phyloP scores from a whole-genome alignment of 2,797 vertebrate genomes.

The Karalla daura region DNA sequence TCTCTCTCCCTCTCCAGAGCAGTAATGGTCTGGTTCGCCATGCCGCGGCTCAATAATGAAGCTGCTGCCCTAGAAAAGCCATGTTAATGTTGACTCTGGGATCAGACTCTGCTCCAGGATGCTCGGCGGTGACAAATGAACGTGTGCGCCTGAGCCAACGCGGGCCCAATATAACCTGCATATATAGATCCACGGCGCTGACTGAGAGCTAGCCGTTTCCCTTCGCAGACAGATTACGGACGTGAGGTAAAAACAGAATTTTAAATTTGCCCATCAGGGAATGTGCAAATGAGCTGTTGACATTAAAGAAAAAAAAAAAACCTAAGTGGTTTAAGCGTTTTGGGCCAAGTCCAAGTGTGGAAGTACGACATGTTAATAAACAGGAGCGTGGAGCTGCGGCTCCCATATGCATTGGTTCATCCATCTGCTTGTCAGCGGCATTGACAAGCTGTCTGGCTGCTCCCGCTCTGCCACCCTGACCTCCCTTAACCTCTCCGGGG shows the following conservation, averaged over 20 bases:
- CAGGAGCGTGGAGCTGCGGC: slow-evolving; percentile 37
- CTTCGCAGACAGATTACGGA: slow-evolving; percentile 31
- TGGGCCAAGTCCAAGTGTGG: slow-evolving; percentile 34
- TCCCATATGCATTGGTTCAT: slow-evolving; percentile 57
- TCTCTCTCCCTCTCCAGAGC: slow-evolving; percentile 38
- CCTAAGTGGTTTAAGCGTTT: slow-evolving; percentile 5
- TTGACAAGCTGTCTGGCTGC: slow-evolving; percentile 72
- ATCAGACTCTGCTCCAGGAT: slow-evolving; percentile 63
- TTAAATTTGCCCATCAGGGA: slow-evolving; percentile 22
- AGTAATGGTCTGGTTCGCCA: slow-evolving; percentile 65
- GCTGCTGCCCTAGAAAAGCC: slow-evolving; percentile 66
- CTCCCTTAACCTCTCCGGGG: slow-evolving; percentile 60
- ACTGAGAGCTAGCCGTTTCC: slow-evolving; percentile 10
- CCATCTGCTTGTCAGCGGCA: slow-evolving; percentile 70
- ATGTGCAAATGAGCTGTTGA: slow-evolving; percentile 21
- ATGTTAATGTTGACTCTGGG: slow-evolving; percentile 72
- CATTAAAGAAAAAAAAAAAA: too few relatives aligned
- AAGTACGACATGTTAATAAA: slow-evolving; percentile 54
- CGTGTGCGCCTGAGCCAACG: slow-evolving; percentile 32
- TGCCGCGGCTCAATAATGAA: slow-evolving; percentile 64
- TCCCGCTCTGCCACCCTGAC: slow-evolving; percentile 56
- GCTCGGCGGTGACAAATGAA: slow-evolving; percentile 60
- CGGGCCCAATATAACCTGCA: slow-evolving; percentile 48
- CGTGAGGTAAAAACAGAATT: slow-evolving; percentile 23
- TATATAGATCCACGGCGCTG: slow-evolving; percentile 29